These are phyloP conservation scores for Copsychus sechellarum DNA, from an alignment of 2,113 vertebrate species.

Conservation along the genomic window DNA sequence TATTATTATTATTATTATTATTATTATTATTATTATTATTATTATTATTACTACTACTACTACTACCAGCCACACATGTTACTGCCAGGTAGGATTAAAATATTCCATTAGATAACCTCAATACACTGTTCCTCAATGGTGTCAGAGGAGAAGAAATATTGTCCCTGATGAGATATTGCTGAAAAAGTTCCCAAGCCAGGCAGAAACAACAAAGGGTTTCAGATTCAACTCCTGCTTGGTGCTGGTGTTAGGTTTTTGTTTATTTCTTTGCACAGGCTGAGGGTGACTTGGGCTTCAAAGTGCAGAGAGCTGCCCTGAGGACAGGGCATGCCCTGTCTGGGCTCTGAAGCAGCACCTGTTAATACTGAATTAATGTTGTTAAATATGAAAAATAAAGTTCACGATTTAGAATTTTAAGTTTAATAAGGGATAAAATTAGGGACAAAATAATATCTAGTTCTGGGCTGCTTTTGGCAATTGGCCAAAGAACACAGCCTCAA, in stretches of 20 bases:
- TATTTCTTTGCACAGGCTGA: not conserved
- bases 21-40: too few relatives aligned
- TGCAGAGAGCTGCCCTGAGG: not conserved
- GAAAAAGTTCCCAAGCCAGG: not conserved
- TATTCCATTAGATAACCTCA: not conserved
- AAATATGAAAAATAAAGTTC: too few relatives aligned
- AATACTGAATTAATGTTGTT: not conserved
- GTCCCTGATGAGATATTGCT: not conserved
- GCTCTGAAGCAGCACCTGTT: not conserved
- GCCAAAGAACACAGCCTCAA: too few relatives aligned
- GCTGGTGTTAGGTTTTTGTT: not conserved
- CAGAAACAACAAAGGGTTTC: not conserved
- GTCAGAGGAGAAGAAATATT: not conserved
- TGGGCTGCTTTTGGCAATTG: too few relatives aligned
- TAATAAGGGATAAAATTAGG: too few relatives aligned
- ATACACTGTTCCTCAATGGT: accelerated
- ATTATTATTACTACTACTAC: not conserved
- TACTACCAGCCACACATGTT: not conserved
- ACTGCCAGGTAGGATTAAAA: not conserved
- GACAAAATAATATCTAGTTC: too few relatives aligned
- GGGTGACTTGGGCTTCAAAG: not conserved
- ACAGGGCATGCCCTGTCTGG: not conserved
- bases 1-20: not conserved
- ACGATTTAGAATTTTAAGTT: too few relatives aligned
- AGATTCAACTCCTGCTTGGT: too few relatives aligned